Conservation (phyloP, 92 coral and sea anemone species). For the Porites lobata region DNA sequence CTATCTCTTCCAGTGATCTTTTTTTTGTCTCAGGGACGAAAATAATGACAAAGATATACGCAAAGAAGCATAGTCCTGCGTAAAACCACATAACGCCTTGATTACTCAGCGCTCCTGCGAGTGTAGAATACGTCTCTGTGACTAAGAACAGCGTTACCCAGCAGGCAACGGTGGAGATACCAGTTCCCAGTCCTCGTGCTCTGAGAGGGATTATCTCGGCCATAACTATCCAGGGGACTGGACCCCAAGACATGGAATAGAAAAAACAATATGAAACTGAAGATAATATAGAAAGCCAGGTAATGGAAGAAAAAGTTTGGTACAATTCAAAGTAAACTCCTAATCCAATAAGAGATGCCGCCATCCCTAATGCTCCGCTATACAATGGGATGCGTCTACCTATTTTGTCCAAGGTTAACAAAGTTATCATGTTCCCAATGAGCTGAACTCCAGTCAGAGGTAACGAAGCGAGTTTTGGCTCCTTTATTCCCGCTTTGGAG, state of each 20-base stretch:
- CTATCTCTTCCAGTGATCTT: constrained; percentile 87
- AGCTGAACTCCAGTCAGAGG: constrained; percentile 72
- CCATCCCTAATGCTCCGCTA: constrained; percentile 72
- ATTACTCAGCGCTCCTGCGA: constrained; percentile 62
- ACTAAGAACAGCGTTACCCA: constrained; percentile 80
- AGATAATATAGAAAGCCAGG: constrained; percentile 78
- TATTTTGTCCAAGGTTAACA: constrained; percentile 66
- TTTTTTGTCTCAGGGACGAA: constrained; percentile 94
- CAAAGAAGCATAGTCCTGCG: constrained; percentile 71
- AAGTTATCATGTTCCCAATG: constrained; percentile 56
- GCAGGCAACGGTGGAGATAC: constrained; percentile 67
- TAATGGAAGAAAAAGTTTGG: background rate
- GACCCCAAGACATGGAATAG: constrained; percentile 91
- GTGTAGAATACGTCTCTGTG: constrained; percentile 69
- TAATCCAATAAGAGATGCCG: constrained; percentile 69
- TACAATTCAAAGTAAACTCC: constrained; percentile 78
- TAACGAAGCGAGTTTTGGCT: constrained; percentile 70
- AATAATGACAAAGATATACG: constrained; percentile 70
- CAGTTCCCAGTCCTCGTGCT: constrained; percentile 85
- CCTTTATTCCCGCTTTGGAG: constrained; percentile 74
- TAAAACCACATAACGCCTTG: constrained; percentile 90
- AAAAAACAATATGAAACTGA: constrained; percentile 63
- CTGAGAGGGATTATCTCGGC: constrained; percentile 85
- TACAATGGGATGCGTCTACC: constrained; percentile 82
- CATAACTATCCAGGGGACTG: constrained; percentile 94